Conservation (phyloP, 2,113 vertebrate species). For the Motacilla alba region DNA sequence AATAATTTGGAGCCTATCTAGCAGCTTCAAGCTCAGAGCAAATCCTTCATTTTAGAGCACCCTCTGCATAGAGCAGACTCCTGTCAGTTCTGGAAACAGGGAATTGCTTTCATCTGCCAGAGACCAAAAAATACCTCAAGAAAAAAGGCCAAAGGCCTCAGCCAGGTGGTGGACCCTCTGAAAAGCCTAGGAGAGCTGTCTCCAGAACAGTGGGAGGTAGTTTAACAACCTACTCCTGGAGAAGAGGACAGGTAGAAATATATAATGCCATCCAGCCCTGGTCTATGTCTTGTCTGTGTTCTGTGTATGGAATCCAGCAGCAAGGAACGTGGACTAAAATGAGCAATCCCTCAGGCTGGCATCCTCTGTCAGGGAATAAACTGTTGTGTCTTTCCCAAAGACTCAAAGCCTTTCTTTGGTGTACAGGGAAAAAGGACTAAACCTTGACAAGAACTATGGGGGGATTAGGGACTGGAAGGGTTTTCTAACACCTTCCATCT, state of each 20-base stretch:
- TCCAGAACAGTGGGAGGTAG: not conserved
- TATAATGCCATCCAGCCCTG: not conserved
- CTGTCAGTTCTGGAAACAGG: not conserved
- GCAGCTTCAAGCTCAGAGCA: not conserved
- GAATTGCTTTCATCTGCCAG: not conserved
- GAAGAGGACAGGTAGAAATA: not conserved
- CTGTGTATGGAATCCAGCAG: not conserved
- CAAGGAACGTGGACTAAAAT: not conserved
- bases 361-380: not conserved
- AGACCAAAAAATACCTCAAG: not conserved
- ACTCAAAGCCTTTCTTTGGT: not conserved
- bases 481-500: not conserved
- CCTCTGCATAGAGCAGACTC: not conserved
- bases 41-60: not conserved
- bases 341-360: not conserved
- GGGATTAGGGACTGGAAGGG: not conserved
- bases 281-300: not conserved
- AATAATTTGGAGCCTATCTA: not conserved
- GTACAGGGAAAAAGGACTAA: not conserved
- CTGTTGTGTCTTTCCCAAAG: not conserved
- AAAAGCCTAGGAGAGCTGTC: not conserved
- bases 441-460: not conserved
- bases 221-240: not conserved
- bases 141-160: not conserved
- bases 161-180: not conserved